A percentile compares a stretch with the other conserved stretches of the same genome.
phyloP scores from a whole-genome alignment of 2,113 vertebrate genomes.

The Gavia stellata region DNA sequence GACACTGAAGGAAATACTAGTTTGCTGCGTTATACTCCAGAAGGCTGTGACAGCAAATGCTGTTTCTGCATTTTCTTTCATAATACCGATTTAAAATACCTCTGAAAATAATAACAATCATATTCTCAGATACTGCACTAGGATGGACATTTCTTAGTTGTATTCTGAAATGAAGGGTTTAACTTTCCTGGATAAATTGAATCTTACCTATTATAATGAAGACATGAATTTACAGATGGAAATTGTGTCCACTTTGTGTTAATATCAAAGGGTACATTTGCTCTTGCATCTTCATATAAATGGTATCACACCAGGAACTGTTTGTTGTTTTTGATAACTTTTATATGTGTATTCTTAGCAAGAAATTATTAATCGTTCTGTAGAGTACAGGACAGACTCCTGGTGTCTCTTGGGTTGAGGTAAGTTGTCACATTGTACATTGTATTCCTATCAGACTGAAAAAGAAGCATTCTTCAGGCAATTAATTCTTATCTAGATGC shows the following conservation, averaged over 20 bases:
- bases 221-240: neutral
- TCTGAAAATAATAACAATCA: neutral
- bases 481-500: neutral
- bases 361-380: neutral
- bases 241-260: neutral
- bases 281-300: neutral
- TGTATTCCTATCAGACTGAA: neutral
- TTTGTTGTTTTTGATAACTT: neutral
- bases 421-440: neutral
- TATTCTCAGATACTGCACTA: neutral
- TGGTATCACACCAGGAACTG: neutral
- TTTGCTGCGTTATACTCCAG: neutral
- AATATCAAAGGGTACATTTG: neutral
- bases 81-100: neutral
- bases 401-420: neutral
- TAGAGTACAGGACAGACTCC: neutral
- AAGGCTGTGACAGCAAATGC: neutral
- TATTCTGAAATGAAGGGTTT: neutral
- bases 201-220: neutral
- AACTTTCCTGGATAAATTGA: neutral
- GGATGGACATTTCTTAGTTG: neutral
- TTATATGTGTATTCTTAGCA: neutral
- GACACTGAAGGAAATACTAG: neutral
- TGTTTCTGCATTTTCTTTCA: neutral
- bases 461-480: neutral